Base-by-base conservation (phyloP, 2,113 vertebrate genomes). In the Pelobates fuscus region DNA sequence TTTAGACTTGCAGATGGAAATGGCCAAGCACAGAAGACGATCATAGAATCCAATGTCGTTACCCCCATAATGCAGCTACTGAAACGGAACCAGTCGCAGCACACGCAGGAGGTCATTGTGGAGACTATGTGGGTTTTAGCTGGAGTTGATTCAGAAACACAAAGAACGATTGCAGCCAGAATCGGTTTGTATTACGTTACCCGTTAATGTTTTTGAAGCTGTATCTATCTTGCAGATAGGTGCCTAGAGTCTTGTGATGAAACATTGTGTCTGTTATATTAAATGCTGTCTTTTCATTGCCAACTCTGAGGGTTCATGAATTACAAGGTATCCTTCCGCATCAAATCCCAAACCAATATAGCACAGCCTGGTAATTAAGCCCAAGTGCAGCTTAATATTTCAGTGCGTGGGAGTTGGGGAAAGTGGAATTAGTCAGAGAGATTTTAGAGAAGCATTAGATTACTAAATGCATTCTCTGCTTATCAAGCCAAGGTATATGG, bases 1-100 rank as follows among this genome's bases (percentile, higher is more conserved):
- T n/a, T n/a, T 26, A 79, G 78, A 17, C 44, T 79, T 27, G 37
- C 59, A 3, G 70, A 74, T 18, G 71, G 71, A 7, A 79, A 79
- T 59, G 14, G 18, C 46, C 18, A 23, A 2, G 70, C 70, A 3
- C 72, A 76, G 14, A 17, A 27, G 21, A 62, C 69, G 12, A 18
- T 72, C 23, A 63, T 29, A 63, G 52, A 78, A 46, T 2, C 11
- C 2, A 24, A 15, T 5, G 59, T 29, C 14, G 8, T 3, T 1
- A 54, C 23, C 12, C 49, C 67, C 2, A 32, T 82, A 46, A 20
- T 80, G 29, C 63, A 77, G 5, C 71, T 46, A 1, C 66, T 67
- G 20, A 78, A 44, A 25, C 70, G 29, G 17, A 76, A 65, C 55
- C 62, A 30, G 20, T 57, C 52, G 2, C 59, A 44, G 55, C 52